Base-by-base conservation (phyloP, 2,888 invertebrate species). In the Hoplodrina ambigua region DNA sequence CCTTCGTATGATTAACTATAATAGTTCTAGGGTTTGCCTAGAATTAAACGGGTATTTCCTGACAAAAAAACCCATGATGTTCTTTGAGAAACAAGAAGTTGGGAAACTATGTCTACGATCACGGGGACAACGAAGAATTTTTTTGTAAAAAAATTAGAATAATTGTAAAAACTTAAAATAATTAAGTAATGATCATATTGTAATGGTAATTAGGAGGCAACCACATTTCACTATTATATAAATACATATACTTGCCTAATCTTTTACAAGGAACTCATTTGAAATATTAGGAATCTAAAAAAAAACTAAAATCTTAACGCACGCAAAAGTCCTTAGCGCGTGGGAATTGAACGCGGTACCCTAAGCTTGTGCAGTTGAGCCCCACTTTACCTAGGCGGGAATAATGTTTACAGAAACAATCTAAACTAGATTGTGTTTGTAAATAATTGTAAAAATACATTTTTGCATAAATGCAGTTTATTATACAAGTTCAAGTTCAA, bases 11-110 rank as follows among this genome's bases (percentile, higher is more conserved):
- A 41, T 60, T 50, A 72, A 50, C 8, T 41, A 50, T 62, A n/a
- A n/a, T n/a, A n/a, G n/a, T n/a, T n/a, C n/a, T n/a, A n/a, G n/a
- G n/a, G n/a, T n/a, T n/a, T n/a, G n/a, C 49, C 61, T 50, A 46
- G 2, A n/a, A n/a, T 37, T 17, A 50, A 41, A 19, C 20, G 61
- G 62, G 58, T 37, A 62, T 55, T 74, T 19, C 55, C 70, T 52
- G 13, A 52, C 15, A 44, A 13, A 55, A n/a, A 49, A 58, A 10
- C 20, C 46, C 62, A 2, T 15, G 0, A 7, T 33, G 11, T 50
- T 50, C 17, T n/a, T 15, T 59, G 54, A 11, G 44, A 70, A 59
- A 46, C 6, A 17, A 62, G 20, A 52, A 58, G 25, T 30, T 50
- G 52, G 17, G 4, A 1, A 41, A 11, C 13, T 41, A 41, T 13